phyloP scores from a whole-genome alignment of 2,797 vertebrate species.

The Xiphorhynchus erythropygius region DNA sequence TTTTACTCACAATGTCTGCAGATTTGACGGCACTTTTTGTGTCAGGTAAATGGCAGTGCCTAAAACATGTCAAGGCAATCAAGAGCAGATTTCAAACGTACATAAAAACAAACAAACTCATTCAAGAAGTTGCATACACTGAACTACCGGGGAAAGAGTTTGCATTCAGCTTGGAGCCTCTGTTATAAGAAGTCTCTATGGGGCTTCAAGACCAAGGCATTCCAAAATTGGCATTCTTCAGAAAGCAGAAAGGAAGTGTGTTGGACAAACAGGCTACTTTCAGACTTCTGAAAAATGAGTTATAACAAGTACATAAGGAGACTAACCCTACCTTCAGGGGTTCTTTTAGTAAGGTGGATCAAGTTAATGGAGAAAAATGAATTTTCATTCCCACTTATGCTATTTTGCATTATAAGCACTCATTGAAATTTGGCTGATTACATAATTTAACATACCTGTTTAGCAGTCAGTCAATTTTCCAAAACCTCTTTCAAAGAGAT shows the following conservation, averaged over 20 bases:
- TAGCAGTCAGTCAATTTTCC: not conserved
- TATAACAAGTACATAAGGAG: not conserved
- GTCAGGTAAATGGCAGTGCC: not conserved
- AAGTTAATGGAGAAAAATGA: not conserved
- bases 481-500: not conserved
- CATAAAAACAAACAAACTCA: not conserved
- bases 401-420: not conserved
- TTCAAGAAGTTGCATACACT: not conserved
- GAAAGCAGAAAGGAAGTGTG: not conserved
- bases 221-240: not conserved
- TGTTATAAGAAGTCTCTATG: not conserved
- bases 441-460: not conserved
- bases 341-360: not conserved
- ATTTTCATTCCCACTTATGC: not conserved
- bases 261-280: not conserved
- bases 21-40: not conserved
- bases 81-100: rapidly evolving
- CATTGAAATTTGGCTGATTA: not conserved
- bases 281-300: not conserved
- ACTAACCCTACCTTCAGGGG: not conserved
- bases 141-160: not conserved
- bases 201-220: not conserved
- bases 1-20: not conserved
- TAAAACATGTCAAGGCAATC: not conserved
- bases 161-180: not conserved